Base-by-base conservation (phyloP, 2,113 vertebrate species). In the Ceyx cyanopectus region DNA sequence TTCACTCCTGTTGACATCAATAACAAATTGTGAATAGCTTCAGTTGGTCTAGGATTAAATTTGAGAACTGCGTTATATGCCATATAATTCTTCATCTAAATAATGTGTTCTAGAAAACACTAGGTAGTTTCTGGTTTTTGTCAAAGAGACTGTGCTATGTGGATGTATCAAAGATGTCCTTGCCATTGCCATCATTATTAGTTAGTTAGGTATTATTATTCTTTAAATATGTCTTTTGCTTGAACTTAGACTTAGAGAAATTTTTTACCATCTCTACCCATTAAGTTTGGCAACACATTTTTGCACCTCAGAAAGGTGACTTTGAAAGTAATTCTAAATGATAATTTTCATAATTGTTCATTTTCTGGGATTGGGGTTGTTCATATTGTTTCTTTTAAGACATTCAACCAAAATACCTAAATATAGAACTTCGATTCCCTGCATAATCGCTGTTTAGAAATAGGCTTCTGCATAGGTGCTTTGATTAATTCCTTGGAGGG, bases 21-120 rank as follows among this genome's bases (percentile, higher is more conserved):
- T 87, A 56, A 81, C 40, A 94, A 93, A 85, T 80, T 90, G 67
- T 85, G n/a, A 87, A 60, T n/a, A 34, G 56, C 51, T 93, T 93
- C 61, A 60, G 27, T 8, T 80, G 60, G 83, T n/a, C n/a, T 45
- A 77, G 72, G 72, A 87, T 93, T 92, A 83, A 41, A 80, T 91
- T 80, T 91, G 68, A 91, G 72, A 66, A 87, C 51, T 94, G 89
- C 90, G 72, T 63, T 89, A 70, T 70, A 80, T 82, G 51, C 43
- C 87, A 82, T 62, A 79, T 82, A 92, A 48, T 76, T 76, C 61
- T 92, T 77, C 43, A 56, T 92, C 87, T 91, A 69, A 89, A 87
- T 95, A 74, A 69, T 18, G 7, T 51, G 51, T 70, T 85, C 61
- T 37, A 9, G 50, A 83, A 83, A 80, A 58, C 67, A 62, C 56